Evolutionary conservation across 2,113 vertebrate genomes (phyloP), one percentile per base, ranked within the genome.

Genomic region (Notarius quadriscutis): DNA sequence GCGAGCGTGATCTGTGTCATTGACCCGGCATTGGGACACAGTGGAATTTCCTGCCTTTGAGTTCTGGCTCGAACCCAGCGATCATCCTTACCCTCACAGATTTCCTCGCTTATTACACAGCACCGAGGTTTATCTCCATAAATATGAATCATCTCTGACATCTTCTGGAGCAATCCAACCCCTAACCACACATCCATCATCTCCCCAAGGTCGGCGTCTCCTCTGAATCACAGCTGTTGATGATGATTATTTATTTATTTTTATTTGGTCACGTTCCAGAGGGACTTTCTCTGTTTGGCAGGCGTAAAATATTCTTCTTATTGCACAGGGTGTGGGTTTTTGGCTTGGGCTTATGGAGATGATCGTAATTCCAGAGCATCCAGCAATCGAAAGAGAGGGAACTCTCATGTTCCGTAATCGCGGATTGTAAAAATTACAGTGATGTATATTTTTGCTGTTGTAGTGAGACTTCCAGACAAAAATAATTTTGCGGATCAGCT

Each of bases 171-270:
- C 30, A 77, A 12, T 82, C 74, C 25, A 41, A 85, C 34, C n/a
- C 8, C 22, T 6, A 80, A 78, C 14, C 55, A 62, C 48, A 48
- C 72, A n/a, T 71, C 55, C 71, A 41, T 86, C 12, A 67, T 74
- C 57, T 81, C 20, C 60, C 67, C 2, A 2, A 34, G n/a, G 22
- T 53, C 50, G 50, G 34, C 12, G 22, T 86, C 77, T 79, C 80
- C 51, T 79, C n/a, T 80, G 67, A 48, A 71, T 75, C 72, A 69
- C 55, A 71, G 84, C 79, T 77, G 81, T 71, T 60, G 53, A 30
- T 50, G 9, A 20, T 30, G 0, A 41, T 4, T 63, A 60, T 72
- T 25, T 41, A 50, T 9, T 51, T 41, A 8, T 4, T 20, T 67
- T 48, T 7, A 10, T 25, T 77, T 77, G 74, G 74, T 41, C 6